Base-by-base conservation (phyloP, 2,888 invertebrate species). In the Monochamus alternatus region DNA sequence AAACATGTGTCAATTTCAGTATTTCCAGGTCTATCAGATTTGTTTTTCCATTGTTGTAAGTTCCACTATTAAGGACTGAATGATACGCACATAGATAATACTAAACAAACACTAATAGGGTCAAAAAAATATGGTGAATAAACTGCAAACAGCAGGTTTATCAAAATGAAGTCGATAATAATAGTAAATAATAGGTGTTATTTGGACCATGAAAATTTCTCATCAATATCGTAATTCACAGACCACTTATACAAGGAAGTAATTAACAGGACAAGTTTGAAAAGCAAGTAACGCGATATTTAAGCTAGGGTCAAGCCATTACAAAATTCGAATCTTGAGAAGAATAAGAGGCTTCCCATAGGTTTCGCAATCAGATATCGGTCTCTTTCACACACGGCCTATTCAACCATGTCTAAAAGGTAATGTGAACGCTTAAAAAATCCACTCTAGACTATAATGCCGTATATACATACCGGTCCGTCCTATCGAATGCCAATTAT, bases 381-480 rank as follows among this genome's bases (percentile, higher is more conserved):
- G 38, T 62, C 60, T 43, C 5, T 43, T 63, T 63, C 43, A 14
- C 62, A 62, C 62, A 62, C 38, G 38, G 62, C 38, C 14, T 63
- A 63, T 63, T 43, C 62, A 63, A 63, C 62, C 62, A 38, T 5
- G n/a, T 63, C 62, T 38, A 43, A 43, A 9, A 14, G 7, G 43
- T 63, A 43, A 43, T 12, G 47, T 9, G 47, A 47, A 47, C 47
- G 12, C 62, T 62, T 38, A 62, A 62, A 62, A 38, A 62, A 38
- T 38, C 38, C 31, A 8, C 32, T 63, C 4, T 43, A 63, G 43
- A 7, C 14, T 43, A 7, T 43, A 7, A 14, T 47, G 12, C 47
- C 47, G 47, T 47, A 47, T 47, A 47, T 47, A 47, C 47, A 47
- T 47, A 47, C 47, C 47, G 12, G 12, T 47, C 47, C 47, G 47